Evolutionary conservation across 92 coral and sea anemone species (phyloP), one percentile per base, ranked within the genome.

Genomic region (Epizoanthus stellaris): DNA sequence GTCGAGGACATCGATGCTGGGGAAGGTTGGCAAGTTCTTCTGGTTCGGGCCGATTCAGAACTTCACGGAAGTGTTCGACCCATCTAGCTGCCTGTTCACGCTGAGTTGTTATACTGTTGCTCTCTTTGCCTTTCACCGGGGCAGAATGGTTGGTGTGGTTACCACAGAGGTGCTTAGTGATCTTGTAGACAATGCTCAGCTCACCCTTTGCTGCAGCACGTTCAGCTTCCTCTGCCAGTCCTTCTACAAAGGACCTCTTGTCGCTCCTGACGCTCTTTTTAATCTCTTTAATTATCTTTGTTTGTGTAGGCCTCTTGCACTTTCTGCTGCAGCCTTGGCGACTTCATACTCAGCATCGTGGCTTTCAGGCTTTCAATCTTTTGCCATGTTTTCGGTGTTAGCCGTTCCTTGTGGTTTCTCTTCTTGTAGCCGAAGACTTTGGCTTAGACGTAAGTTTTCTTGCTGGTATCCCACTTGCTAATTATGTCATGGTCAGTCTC

Each of bases 131-230:
- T 21, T 54, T 74, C 6, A 74, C 80, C 39, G 63, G 80, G 12
- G 61, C 2, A 3, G 80, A 6, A 4, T 42, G 80, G 62, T 34
- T 45, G 3, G 63, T 11, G 80, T 43, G 3, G 14, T 11, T 10
- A 43, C 34, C 80, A 54, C 64, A 74, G 6, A 74, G 80, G 7
- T 43, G 80, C 0, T 74, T 74, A 23, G 80, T 11, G 63, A 69
- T 69, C 80, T 74, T 74, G 23, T 74, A 74, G 4, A 75, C 80
- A 1, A 11, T 40, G 49, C 79, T 34, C 25, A 23, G 25, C 36
- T 81, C 76, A 39, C 76, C 75, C 43, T 49, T 81, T 71, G 76
- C 76, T 71, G 76, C 76, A 40, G 76, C 57, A 71, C 54, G 34
- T 47, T 71, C 58, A 71, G 21, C 30, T 23, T 71, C 58, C 58